Percentiles rank a stretch among this genome's conserved stretches.
phyloP scores from a whole-genome alignment of 2,888 invertebrate genomes.

The Drosophila setosimentum region DNA sequence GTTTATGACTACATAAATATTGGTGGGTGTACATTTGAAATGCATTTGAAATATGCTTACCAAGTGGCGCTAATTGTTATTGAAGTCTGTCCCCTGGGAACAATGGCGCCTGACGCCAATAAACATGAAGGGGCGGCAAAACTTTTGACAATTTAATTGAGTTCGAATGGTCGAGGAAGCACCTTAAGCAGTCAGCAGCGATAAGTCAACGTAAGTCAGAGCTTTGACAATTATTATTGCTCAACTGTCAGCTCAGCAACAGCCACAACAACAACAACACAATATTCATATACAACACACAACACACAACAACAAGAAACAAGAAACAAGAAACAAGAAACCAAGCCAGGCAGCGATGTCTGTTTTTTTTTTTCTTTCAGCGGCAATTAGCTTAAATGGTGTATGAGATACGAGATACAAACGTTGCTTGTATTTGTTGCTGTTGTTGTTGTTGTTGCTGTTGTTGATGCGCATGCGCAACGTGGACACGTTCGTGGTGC shows the following conservation, averaged over 20 bases:
- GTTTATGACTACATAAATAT: slow-evolving; percentile 66
- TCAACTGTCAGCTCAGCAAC: slow-evolving; percentile 66
- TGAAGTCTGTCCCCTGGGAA: slow-evolving; percentile 49
- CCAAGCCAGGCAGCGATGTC: slow-evolving; percentile 13
- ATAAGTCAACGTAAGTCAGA: slow-evolving; percentile 75
- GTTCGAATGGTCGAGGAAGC: slow-evolving; percentile 52
- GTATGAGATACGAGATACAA: slow-evolving; percentile 63
- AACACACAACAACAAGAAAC: neutral
- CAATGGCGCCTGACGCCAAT: slow-evolving; percentile 58
- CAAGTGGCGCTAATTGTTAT: slow-evolving; percentile 67
- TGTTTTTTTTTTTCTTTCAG: slow-evolving; percentile 6
- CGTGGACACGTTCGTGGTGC: slow-evolving; percentile 70
- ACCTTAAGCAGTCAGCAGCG: slow-evolving; percentile 37
- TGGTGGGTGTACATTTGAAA: slow-evolving; percentile 33
- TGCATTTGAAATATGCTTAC: slow-evolving; percentile 54
- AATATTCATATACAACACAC: slow-evolving; percentile 31
- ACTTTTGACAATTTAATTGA: slow-evolving; percentile 76
- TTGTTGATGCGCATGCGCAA: slow-evolving; percentile 66
- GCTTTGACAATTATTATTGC: slow-evolving; percentile 81
- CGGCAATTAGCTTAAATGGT: slow-evolving; percentile 66
- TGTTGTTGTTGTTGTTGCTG: slow-evolving; percentile 1
- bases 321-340: neutral
- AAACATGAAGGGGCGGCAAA: slow-evolving; percentile 35
- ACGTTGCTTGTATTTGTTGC: neutral
- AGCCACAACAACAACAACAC: slow-evolving; percentile 25